phyloP scores from a whole-genome alignment of 2,888 invertebrate genomes.

The Hololepta plana region DNA sequence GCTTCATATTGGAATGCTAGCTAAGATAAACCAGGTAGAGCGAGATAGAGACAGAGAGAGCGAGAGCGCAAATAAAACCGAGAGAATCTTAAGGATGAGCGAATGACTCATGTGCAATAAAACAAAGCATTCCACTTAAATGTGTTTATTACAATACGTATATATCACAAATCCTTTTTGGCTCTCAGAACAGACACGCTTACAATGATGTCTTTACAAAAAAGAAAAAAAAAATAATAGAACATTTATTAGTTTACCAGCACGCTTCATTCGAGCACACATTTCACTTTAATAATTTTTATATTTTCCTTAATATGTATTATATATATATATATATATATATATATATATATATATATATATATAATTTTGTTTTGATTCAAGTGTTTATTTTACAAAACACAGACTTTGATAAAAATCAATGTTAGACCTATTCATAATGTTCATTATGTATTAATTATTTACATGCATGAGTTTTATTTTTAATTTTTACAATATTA shows the following conservation, averaged over 20 bases:
- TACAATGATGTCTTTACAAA: conserved; percentile 26
- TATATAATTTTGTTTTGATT: conserved; percentile 8
- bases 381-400: conserved; percentile 19
- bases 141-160: conserved; percentile 40
- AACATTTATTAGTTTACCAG: conserved; percentile 21
- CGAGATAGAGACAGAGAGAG: too few relatives aligned
- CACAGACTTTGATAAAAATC: conserved; percentile 25
- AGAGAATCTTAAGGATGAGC: too few relatives aligned
- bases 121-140: conserved; percentile 18
- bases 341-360: conserved; percentile 1
- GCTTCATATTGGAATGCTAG: too few relatives aligned
- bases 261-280: conserved; percentile 13
- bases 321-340: neutral
- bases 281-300: conserved; percentile 9
- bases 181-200: conserved; percentile 49
- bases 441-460: conserved; percentile 15
- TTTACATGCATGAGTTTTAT: conserved; percentile 25
- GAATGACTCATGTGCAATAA: too few relatives aligned
- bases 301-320: conserved; percentile 7
- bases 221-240: conserved; percentile 2
- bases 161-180: conserved; percentile 59
- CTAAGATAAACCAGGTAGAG: too few relatives aligned
- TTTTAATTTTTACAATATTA: conserved; percentile 15
- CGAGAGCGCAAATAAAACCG: too few relatives aligned
- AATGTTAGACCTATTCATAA: conserved; percentile 17